These are phyloP conservation scores for Delichon dasypus DNA, from an alignment of 2,797 vertebrate species.

Conservation along the genomic window DNA sequence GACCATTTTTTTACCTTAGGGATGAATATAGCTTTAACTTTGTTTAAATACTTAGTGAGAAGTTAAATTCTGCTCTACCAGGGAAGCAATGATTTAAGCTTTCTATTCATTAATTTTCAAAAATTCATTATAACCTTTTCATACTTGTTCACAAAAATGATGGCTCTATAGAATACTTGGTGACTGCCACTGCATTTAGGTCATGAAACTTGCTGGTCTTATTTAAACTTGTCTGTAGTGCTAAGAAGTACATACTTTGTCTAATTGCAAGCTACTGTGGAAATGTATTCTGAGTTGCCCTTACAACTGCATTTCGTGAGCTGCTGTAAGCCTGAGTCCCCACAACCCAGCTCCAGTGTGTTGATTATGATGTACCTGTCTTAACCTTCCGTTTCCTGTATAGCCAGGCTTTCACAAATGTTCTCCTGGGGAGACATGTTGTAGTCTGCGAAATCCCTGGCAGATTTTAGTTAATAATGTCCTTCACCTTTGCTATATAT, in stretches of 20 bases:
- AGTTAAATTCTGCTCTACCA: not conserved
- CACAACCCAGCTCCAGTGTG: not conserved
- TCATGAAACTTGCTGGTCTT: not conserved
- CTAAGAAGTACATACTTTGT: not conserved
- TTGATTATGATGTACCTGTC: not conserved
- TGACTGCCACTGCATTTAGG: not conserved
- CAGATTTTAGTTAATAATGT: not conserved
- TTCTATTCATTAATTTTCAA: not conserved
- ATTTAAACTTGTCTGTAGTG: not conserved
- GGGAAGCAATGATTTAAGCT: not conserved
- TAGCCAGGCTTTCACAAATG: not conserved
- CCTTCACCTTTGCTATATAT: not conserved
- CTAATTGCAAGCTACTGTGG: not conserved
- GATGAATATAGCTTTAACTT: not conserved
- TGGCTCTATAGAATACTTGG: not conserved
- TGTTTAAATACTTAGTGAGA: not conserved
- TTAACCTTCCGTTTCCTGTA: accelerated
- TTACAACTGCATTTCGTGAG: not conserved
- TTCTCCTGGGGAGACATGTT: not conserved
- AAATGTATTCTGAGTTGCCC: not conserved
- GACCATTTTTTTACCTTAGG: not conserved
- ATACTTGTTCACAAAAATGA: not conserved
- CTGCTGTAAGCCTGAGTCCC: not conserved
- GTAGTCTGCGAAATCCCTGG: not conserved
- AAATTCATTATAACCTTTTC: not conserved